Percentiles rank a stretch among this genome's conserved stretches.
phyloP scores from a whole-genome alignment of 2,888 invertebrate genomes.

The Trisateles emortualis region DNA sequence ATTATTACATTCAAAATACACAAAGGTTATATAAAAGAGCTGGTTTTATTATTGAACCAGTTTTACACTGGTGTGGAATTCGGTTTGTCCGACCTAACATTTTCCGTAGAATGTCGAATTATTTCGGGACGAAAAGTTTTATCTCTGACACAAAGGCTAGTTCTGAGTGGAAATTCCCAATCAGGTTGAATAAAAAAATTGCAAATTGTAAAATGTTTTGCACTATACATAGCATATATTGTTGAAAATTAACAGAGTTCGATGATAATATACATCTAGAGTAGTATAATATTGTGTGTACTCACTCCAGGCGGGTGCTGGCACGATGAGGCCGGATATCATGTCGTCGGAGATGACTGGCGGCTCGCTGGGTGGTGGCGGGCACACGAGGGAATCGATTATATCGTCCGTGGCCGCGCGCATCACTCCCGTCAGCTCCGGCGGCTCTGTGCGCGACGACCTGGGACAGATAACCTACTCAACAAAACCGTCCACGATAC shows the following conservation, averaged over 20 bases:
- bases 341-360: slow-evolving; percentile 97
- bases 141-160: slow-evolving; percentile 5
- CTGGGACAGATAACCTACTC: slow-evolving; percentile 65
- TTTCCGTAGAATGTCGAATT: slow-evolving; percentile 10
- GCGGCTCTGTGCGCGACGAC: slow-evolving; percentile 93
- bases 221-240: background rate
- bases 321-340: slow-evolving; percentile 98
- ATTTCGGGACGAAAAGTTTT: slow-evolving; percentile 7
- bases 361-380: slow-evolving; percentile 97
- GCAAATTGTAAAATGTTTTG: background rate
- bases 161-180: background rate
- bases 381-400: slow-evolving; percentile 98
- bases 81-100: slow-evolving; percentile 1
- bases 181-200: background rate
- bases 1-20: background rate
- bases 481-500: slow-evolving; percentile 8
- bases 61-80: slow-evolving; percentile 6
- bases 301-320: slow-evolving; percentile 98
- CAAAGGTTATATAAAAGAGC: slow-evolving; percentile 1
- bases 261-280: background rate
- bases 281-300: slow-evolving; percentile 48
- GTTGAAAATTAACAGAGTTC: background rate
- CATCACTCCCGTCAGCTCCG: slow-evolving; percentile 91
- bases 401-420: slow-evolving; percentile 97
- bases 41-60: slow-evolving; percentile 7